Evolutionary conservation across 2,797 vertebrate genomes (phyloP).

Genomic region (Lophotriccus pileatus): DNA sequence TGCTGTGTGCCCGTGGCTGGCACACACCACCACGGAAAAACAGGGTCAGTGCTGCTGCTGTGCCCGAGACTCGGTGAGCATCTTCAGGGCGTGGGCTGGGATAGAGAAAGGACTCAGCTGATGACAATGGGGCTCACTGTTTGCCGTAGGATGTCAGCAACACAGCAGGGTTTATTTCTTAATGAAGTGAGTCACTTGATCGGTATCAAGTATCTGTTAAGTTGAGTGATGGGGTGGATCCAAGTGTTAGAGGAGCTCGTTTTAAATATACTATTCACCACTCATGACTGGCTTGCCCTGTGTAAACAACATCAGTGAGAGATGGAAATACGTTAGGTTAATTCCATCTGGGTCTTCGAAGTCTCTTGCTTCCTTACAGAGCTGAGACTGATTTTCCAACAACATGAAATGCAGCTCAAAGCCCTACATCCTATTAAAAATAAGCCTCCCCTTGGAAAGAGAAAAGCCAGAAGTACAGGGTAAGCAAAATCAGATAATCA

Average conservation of each 20-base stretch:
- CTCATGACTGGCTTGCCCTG: neutral
- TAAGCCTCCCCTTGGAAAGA: neutral
- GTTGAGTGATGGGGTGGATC: neutral
- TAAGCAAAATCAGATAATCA: neutral
- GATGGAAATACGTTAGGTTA: neutral
- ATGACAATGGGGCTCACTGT: conserved; percentile 34
- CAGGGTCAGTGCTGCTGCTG: neutral
- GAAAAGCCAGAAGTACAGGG: neutral
- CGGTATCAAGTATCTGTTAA: conserved; percentile 17
- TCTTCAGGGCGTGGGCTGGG: neutral
- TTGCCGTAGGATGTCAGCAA: neutral
- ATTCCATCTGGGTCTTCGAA: neutral
- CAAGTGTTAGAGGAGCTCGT: neutral
- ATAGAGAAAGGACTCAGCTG: neutral
- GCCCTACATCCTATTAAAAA: neutral
- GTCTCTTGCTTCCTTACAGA: neutral
- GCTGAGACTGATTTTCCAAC: neutral
- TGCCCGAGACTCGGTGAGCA: neutral
- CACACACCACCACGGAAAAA: neutral
- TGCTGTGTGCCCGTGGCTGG: neutral
- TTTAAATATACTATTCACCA: neutral
- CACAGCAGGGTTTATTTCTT: conserved; percentile 28
- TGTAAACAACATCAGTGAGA: neutral
- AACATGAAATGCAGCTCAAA: neutral
- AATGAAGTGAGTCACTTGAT: conserved; percentile 38